Evolutionary conservation across 2,797 vertebrate genomes (phyloP), one percentile per base, ranked within the genome.

Genomic region (Monodelphis domestica): DNA sequence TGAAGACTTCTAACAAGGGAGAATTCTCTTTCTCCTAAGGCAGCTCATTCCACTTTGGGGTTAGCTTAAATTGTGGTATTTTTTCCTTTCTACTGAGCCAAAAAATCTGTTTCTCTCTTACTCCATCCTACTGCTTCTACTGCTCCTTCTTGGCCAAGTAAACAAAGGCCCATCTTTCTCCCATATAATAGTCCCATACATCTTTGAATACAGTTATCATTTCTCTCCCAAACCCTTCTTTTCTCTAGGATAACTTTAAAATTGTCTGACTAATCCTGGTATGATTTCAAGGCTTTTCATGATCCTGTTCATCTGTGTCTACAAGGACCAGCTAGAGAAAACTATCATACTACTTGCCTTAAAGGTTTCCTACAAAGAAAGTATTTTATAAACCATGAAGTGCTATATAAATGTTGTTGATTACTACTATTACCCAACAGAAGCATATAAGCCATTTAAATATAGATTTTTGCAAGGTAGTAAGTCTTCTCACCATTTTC

Each of bases 401-500:
- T 0, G 6, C 17, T 9, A 21, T n/a, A 70, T 5, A 70, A 30
- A 70, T 38, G n/a, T 38, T 15, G 70, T 2, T 38, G n/a, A 38
- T 70, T 38, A 70, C 17, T 38, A 21, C 15, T n/a, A 38, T 21
- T 28, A 63, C 28, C 95, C 56, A 87, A 10, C 70, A 90, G 70
- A 92, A 63, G 3, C 38, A 55, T 89, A 26, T 93, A 38, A 28
- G 14, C 38, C 33, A 63, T 38, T 12, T 84, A 88, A 88, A 70
- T 14, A 28, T 0, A 94, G 54, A 26, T 78, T 52, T 55, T 89
- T 9, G 91, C 29, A 91, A 96, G 91, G 94, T 24, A 92, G 96
- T 52, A 91, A 94, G n/a, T 59, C 94, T 94, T 91, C 99, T 98
- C 99, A 99, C 99, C 99, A 70, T 99, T 99, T 98, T 99, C 99